Evolutionary conservation across 37 sponge, comb jelly and placozoan species (phyloP).

Genomic region (Eunapius fragilis): DNA sequence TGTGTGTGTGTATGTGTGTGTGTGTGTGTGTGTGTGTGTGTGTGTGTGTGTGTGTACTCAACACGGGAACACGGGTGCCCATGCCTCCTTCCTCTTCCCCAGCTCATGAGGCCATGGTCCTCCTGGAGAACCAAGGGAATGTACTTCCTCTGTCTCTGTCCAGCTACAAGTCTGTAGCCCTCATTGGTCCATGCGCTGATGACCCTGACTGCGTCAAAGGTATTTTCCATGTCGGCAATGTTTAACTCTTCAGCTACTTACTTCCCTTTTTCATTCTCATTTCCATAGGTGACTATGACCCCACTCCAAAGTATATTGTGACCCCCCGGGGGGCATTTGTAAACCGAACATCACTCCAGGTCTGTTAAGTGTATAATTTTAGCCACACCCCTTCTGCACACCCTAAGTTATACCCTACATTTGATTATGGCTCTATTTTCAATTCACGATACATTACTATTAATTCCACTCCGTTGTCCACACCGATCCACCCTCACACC

Average conservation of each 20-base stretch:
- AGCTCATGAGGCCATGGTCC: slow-evolving; percentile 30
- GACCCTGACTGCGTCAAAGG: slow-evolving; percentile 24
- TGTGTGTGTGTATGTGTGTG: slow-evolving; percentile 41
- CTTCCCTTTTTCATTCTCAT: no score
- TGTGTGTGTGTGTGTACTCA: slow-evolving; percentile 18
- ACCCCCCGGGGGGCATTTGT: slow-evolving; percentile 11
- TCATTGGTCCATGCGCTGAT: slow-evolving; percentile 47
- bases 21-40: slow-evolving; percentile 26
- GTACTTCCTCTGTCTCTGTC: slow-evolving; percentile 22
- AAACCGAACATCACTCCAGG: slow-evolving; percentile 5
- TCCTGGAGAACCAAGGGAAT: slow-evolving; percentile 30
- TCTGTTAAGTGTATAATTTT: not conserved
- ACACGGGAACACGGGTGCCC: no score
- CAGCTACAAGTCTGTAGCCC: slow-evolving; percentile 30
- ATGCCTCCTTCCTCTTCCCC: not conserved
- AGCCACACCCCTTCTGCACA: no score
- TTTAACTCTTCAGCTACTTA: no score
- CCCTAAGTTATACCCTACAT: no score
- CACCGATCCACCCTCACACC: no score
- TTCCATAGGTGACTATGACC: slow-evolving; percentile 27
- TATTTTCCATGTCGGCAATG: not conserved
- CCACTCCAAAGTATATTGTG: slow-evolving; percentile 20
- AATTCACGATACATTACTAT: no score
- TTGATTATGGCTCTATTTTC: no score
- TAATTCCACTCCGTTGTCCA: no score